phyloP scores from a whole-genome alignment of 2,888 invertebrate genomes.

The Tetanocera ferruginea region DNA sequence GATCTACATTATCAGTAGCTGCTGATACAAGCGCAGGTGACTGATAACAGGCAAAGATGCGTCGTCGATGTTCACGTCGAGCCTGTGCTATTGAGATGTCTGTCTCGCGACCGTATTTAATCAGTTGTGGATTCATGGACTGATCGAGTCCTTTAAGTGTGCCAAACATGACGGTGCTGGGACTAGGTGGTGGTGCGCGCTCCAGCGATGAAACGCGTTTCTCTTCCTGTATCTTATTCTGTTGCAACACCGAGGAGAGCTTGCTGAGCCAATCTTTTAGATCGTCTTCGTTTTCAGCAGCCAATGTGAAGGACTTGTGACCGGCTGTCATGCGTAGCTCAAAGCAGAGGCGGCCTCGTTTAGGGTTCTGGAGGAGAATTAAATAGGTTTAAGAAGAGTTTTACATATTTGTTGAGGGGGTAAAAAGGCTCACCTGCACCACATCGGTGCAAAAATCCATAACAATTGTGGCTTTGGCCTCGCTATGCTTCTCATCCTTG shows the following conservation, averaged over 20 bases:
- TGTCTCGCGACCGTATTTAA: constrained; percentile 91
- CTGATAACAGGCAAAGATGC: constrained; percentile 81
- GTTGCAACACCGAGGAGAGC: constrained; percentile 85
- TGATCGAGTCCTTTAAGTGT: constrained; percentile 90
- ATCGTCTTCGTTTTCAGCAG: constrained; percentile 88
- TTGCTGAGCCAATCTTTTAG: constrained; percentile 86
- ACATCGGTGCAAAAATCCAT: constrained; percentile 95
- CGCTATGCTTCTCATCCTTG: constrained; percentile 92
- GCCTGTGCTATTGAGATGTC: constrained; percentile 87
- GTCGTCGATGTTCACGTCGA: constrained; percentile 83
- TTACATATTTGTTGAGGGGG: not conserved
- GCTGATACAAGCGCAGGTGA: constrained; percentile 67
- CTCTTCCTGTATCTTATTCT: constrained; percentile 84
- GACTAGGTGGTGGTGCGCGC: constrained; percentile 75
- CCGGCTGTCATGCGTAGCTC: constrained; percentile 89
- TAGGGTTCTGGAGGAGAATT: constrained; percentile 76
- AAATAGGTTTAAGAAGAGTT: not conserved
- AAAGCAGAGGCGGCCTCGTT: constrained; percentile 88
- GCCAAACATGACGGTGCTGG: constrained; percentile 79
- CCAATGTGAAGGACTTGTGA: constrained; percentile 87
- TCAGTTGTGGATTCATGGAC: constrained; percentile 92
- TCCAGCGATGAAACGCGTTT: constrained; percentile 80
- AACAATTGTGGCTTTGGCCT: constrained; percentile 91
- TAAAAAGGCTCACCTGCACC: constrained; percentile 74
- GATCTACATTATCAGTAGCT: constrained; percentile 75